A percentile compares a stretch with the other conserved stretches of the same genome.
These are phyloP conservation scores for Diorhabda sublineata DNA, from an alignment of 1,140 invertebrate genomes.

Conservation along the genomic window DNA sequence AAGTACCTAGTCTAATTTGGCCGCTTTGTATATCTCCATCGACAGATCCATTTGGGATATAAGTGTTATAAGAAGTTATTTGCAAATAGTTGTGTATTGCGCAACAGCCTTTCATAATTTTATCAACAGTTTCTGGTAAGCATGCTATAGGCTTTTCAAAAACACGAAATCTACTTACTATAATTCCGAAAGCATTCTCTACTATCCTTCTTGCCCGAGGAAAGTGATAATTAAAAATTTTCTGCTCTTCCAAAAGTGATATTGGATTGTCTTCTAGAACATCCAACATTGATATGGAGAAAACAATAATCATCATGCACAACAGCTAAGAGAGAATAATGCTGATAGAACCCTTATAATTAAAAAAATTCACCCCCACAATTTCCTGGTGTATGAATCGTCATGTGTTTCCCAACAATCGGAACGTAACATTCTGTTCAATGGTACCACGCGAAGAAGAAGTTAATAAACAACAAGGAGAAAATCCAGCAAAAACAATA, in stretches of 20 bases:
- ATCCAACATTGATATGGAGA: slow-evolving; percentile 11
- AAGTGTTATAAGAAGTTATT: slow-evolving; percentile 10
- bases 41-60: background rate
- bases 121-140: slow-evolving; percentile 14
- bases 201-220: slow-evolving; percentile 2
- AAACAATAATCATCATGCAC: slow-evolving; percentile 22
- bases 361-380: slow-evolving; percentile 1
- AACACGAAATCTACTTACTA: slow-evolving; percentile 12
- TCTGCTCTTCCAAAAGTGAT: background rate
- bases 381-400: background rate
- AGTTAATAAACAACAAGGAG: slow-evolving; percentile 1
- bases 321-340: slow-evolving; percentile 12
- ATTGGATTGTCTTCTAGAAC: background rate
- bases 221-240: slow-evolving; percentile 27
- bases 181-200: slow-evolving; percentile 14
- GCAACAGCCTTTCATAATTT: slow-evolving; percentile 4
- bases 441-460: slow-evolving; percentile 2
- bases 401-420: background rate
- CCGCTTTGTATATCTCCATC: slow-evolving; percentile 8
- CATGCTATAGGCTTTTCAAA: background rate
- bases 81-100: slow-evolving; percentile 11
- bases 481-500: background rate
- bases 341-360: slow-evolving; percentile 6
- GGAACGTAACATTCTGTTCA: background rate
- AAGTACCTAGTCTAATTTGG: slow-evolving; percentile 8